A percentile compares a stretch with the other conserved stretches of the same genome.
phyloP scores from a whole-genome alignment of 2,797 vertebrate species.

The Oophaga sylvatica region DNA sequence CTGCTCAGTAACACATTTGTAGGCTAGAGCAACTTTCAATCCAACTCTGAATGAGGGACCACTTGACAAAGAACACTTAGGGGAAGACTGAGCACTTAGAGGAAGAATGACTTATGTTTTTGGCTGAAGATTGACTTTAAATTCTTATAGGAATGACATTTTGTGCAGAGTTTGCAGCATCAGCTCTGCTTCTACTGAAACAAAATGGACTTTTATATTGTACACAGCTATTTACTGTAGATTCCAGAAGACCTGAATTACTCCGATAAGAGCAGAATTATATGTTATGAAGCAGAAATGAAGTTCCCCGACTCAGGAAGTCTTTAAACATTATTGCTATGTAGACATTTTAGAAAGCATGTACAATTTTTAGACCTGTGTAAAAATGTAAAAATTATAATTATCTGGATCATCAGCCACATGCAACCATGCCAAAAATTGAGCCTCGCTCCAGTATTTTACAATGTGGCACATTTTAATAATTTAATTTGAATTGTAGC shows the following conservation, averaged over 20 bases:
- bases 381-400: slow-evolving; percentile 1
- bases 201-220: slow-evolving; percentile 15
- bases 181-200: neutral
- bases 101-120: neutral
- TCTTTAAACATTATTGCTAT: slow-evolving; percentile 44
- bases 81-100: neutral
- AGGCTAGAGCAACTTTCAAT: neutral
- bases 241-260: slow-evolving; percentile 18
- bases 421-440: neutral
- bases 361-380: neutral
- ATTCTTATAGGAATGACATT: neutral
- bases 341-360: slow-evolving; percentile 27
- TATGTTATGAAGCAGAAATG: slow-evolving; percentile 26
- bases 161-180: slow-evolving; percentile 30
- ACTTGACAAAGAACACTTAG: neutral
- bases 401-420: neutral
- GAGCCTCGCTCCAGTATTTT: neutral
- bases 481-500: neutral
- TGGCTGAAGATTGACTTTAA: neutral
- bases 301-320: slow-evolving; percentile 2
- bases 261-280: slow-evolving; percentile 46
- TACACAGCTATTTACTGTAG: slow-evolving; percentile 15
- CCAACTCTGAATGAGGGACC: neutral
- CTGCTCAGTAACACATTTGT: neutral
- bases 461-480: neutral